phyloP scores from a whole-genome alignment of 1,140 invertebrate species.

The Drosophila obscura region DNA sequence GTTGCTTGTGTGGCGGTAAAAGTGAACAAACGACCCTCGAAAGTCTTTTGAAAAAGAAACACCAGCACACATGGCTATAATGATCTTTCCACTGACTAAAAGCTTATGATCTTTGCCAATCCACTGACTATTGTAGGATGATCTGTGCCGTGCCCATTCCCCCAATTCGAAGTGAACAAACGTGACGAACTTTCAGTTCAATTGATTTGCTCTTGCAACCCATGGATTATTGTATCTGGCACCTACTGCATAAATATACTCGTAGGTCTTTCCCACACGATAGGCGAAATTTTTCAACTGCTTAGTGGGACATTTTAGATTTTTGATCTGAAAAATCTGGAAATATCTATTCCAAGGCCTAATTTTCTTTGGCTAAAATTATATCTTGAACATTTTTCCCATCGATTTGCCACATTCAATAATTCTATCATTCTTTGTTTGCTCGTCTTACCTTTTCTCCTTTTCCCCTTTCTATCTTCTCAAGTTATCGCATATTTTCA shows the following conservation, averaged over 20 bases:
- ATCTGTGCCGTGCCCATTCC: not conserved
- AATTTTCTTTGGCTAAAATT: no score
- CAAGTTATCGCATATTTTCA: not conserved
- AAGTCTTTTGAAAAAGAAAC: conserved; percentile 20
- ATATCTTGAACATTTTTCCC: no score
- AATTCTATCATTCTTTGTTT: not conserved
- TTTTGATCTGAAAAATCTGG: no score
- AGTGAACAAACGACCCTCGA: conserved; percentile 42
- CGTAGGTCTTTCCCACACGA: not conserved
- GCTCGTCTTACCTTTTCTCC: not conserved
- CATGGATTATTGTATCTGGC: conserved; percentile 29
- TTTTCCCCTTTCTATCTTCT: not conserved
- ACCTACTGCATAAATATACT: not conserved
- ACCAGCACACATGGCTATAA: conserved; percentile 23
- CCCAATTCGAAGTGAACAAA: conserved; percentile 56
- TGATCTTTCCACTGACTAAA: conserved; percentile 11
- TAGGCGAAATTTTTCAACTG: conserved; percentile 58
- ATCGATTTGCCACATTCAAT: no score
- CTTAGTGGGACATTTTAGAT: no score
- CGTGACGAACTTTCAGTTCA: conserved; percentile 60
- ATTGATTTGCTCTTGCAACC: conserved; percentile 52
- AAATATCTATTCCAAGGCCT: no score
- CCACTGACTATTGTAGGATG: not conserved
- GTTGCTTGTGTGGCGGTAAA: conserved; percentile 37
- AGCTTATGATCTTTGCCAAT: conserved; percentile 19